Conservation (phyloP, 2,113 vertebrate genomes). For the Cervus canadensis region DNA sequence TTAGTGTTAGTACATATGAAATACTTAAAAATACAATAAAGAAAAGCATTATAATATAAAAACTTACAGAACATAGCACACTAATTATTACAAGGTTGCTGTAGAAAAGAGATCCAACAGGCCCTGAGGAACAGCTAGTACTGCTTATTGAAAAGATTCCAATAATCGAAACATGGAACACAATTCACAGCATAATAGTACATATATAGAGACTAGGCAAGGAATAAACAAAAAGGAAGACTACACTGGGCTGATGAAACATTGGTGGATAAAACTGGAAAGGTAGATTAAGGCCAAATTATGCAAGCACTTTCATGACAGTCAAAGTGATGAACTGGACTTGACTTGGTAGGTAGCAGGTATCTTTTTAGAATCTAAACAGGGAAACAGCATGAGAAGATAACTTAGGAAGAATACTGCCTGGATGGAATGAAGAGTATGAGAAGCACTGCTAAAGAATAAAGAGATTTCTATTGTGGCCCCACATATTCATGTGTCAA, state of each 20-base stretch:
- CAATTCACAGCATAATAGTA: not conserved
- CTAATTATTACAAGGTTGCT: not conserved
- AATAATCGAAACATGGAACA: not conserved
- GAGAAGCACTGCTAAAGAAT: not conserved
- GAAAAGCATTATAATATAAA: not conserved
- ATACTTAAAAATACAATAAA: constrained; percentile 37
- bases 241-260: not conserved
- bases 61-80: not conserved
- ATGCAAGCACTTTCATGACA: not conserved
- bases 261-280: not conserved
- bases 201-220: not conserved
- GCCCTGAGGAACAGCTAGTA: not conserved
- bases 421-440: not conserved
- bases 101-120: not conserved
- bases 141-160: not conserved
- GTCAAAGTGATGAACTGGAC: not conserved
- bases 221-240: not conserved
- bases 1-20: not conserved
- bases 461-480: not conserved
- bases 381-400: not conserved
- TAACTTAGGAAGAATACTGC: not conserved
- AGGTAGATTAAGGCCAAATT: not conserved
- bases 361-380: not conserved
- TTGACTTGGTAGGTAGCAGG: not conserved
- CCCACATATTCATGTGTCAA: not conserved